Percentiles rank a stretch among this genome's conserved stretches.
phyloP scores from a whole-genome alignment of 2,888 invertebrate species.

The Gari tellinella region DNA sequence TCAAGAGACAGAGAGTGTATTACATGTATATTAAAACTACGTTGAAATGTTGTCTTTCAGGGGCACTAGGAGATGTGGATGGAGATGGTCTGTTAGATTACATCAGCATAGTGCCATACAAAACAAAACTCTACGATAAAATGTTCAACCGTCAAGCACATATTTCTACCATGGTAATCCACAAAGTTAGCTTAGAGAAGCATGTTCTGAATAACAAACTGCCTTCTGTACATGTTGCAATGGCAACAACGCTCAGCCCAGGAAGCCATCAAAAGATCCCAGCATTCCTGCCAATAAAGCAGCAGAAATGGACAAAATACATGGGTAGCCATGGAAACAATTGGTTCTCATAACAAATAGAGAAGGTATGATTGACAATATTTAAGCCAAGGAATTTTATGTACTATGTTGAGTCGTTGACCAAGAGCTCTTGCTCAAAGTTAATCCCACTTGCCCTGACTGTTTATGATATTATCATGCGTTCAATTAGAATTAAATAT shows the following conservation, averaged over 20 bases:
- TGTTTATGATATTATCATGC: too few relatives aligned
- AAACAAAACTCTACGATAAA: conserved; percentile 1
- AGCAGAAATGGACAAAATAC: conserved; percentile 47
- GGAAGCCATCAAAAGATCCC: not conserved
- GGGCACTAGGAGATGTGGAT: conserved; percentile 50
- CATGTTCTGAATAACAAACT: conserved; percentile 6
- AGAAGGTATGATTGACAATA: too few relatives aligned
- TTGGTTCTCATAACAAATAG: too few relatives aligned
- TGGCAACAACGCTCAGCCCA: not conserved
- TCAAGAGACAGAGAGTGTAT: too few relatives aligned
- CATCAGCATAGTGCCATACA: conserved; percentile 23
- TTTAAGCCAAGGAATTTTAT: too few relatives aligned
- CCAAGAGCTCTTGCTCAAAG: too few relatives aligned
- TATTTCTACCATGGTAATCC: conserved; percentile 8
- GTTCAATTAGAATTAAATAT: too few relatives aligned
- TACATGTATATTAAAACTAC: too few relatives aligned
- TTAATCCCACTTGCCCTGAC: too few relatives aligned
- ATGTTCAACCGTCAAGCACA: conserved; percentile 5
- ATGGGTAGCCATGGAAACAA: conserved; percentile 32
- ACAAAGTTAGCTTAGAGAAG: conserved; percentile 40
- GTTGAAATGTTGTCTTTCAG: too few relatives aligned
- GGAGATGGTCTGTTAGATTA: conserved; percentile 54
- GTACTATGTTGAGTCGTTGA: too few relatives aligned
- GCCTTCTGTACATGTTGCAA: conserved; percentile 18
- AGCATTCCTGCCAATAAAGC: conserved; percentile 10